Percentiles rank a stretch among this genome's conserved stretches.
Conservation (phyloP, 2,888 invertebrate genomes). For the Ochropacha duplaris region DNA sequence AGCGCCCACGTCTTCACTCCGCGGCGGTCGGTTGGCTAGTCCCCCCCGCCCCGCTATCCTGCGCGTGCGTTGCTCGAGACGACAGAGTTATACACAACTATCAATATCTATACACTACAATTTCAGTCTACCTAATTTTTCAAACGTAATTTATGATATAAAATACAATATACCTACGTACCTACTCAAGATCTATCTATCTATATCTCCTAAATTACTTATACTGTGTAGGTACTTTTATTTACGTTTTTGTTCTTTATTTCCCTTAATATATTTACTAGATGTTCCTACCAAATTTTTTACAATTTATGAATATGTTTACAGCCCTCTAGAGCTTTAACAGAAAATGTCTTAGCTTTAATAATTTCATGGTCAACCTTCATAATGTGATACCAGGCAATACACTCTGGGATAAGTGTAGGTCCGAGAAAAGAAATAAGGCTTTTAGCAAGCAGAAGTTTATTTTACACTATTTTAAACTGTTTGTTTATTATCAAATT, state of each 20-base stretch:
- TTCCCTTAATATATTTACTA: no score
- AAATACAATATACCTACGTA: no score
- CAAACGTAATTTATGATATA: no score
- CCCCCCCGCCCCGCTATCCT: no score
- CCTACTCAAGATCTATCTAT: no score
- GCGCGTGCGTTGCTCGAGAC: no score
- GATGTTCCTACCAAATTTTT: background rate
- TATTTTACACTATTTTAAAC: constrained; percentile 27
- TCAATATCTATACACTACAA: no score
- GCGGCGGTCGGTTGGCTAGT: no score
- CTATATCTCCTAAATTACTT: no score
- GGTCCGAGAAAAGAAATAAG: constrained; percentile 26
- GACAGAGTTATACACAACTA: no score
- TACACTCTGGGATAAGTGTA: constrained; percentile 29
- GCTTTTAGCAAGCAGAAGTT: constrained; percentile 25
- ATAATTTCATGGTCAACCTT: constrained; percentile 9
- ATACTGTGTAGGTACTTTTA: background rate
- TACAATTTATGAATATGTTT: background rate
- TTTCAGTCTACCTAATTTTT: no score
- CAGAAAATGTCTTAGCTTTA: background rate
- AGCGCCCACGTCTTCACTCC: no score
- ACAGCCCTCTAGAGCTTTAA: background rate
- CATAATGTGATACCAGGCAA: constrained; percentile 27
- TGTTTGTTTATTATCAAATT: constrained; percentile 15
- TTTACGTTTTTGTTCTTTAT: background rate